A percentile compares a stretch with the other conserved stretches of the same genome.
Evolutionary conservation across 2,113 vertebrate genomes (phyloP).

Genomic region (Podocnemis expansa): DNA sequence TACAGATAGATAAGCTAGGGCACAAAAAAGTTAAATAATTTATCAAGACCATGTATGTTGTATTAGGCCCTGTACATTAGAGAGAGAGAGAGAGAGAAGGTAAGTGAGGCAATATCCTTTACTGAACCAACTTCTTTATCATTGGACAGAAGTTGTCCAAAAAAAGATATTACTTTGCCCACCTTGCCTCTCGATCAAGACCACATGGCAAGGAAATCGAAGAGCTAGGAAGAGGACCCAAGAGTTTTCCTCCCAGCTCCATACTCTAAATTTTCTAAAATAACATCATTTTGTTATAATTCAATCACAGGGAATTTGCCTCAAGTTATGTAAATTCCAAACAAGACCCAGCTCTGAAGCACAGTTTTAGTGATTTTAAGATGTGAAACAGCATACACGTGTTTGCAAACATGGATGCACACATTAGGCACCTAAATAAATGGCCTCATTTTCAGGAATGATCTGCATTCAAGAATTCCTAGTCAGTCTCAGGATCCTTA

Average conservation of each 20-base stretch:
- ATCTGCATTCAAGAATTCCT: neutral
- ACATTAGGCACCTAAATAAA: accelerated
- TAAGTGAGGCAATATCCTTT: neutral
- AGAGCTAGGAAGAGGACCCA: neutral
- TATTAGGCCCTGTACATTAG: neutral
- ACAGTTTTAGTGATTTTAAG: neutral
- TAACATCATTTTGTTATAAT: neutral
- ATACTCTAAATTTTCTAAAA: neutral
- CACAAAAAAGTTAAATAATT: neutral
- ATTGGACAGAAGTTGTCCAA: neutral
- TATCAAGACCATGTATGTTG: neutral
- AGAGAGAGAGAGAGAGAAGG: neutral
- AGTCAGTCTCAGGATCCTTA: accelerated
- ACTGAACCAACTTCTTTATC: neutral
- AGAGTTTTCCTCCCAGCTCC: neutral
- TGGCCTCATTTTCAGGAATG: accelerated
- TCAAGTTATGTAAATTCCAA: accelerated
- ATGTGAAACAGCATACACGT: neutral
- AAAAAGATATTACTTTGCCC: neutral
- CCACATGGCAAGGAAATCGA: neutral
- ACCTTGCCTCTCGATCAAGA: neutral
- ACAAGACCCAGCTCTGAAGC: accelerated
- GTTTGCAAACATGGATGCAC: accelerated
- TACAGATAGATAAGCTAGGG: neutral
- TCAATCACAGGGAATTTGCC: accelerated